These are phyloP conservation scores for Platycheirus rosarum DNA, from an alignment of 2,888 invertebrate genomes.

Conservation along the genomic window DNA sequence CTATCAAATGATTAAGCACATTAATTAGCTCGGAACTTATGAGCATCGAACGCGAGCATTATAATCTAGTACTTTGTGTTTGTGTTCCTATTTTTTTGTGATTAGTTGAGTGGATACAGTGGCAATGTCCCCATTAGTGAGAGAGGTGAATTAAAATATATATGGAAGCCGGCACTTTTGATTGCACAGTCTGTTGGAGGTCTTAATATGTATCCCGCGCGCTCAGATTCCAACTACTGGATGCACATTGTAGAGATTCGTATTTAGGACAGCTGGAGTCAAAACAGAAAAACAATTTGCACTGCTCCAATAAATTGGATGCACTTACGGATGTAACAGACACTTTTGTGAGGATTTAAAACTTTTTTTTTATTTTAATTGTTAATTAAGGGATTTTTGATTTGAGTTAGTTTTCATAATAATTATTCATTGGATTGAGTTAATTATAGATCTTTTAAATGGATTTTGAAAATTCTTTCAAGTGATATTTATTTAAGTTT, in stretches of 20 bases:
- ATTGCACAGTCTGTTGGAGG: constrained; percentile 72
- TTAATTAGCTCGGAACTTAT: constrained; percentile 74
- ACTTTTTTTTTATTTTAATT: no score
- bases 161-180: constrained; percentile 46
- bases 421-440: no score
- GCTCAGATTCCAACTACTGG: no score
- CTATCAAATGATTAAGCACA: constrained; percentile 72
- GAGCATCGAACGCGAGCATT: constrained; percentile 58
- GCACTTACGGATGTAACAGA: constrained; percentile 27
- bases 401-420: no score
- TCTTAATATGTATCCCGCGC: constrained; percentile 58
- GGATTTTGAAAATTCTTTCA: no score
- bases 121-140: constrained; percentile 72
- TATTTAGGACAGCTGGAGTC: constrained; percentile 55
- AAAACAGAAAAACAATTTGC: constrained; percentile 62
- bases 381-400: constrained; percentile 15
- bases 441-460: no score
- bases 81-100: constrained; percentile 61
- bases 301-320: constrained; percentile 67
- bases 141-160: constrained; percentile 26
- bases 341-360: no score
- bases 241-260: no score
- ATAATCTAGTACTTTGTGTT: constrained; percentile 32
- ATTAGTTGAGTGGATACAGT: constrained; percentile 66
- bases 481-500: no score